Evolutionary conservation across 2,797 vertebrate species (phyloP).

Genomic region (Spondyliosoma cantharus): DNA sequence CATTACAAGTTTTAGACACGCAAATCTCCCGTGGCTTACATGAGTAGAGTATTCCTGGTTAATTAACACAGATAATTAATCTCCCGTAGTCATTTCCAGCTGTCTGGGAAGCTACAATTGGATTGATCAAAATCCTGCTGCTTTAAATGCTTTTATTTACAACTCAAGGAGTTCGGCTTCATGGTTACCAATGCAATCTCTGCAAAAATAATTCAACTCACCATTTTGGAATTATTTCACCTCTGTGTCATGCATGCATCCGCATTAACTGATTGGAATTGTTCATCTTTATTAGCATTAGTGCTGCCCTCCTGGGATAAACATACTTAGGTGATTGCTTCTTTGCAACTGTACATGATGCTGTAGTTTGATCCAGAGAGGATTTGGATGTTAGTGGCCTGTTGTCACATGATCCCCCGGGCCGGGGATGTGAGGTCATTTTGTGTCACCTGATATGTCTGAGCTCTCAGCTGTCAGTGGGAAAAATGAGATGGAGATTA

Average conservation of each 20-base stretch:
- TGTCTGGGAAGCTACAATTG: conserved; percentile 57
- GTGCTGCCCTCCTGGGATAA: conserved; percentile 64
- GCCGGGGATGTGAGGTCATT: conserved; percentile 62
- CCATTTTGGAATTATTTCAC: conserved; percentile 43
- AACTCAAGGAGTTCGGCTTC: conserved; percentile 40
- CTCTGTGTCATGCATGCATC: conserved; percentile 32
- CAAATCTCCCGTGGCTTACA: conserved; percentile 27
- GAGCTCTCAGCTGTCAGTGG: conserved; percentile 71
- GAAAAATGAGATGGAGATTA: conserved; percentile 71
- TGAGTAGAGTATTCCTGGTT: conserved; percentile 47
- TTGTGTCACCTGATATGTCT: conserved; percentile 74
- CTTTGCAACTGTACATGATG: conserved; percentile 66
- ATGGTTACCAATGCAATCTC: conserved; percentile 33
- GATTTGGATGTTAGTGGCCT: conserved; percentile 72
- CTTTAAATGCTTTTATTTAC: conserved; percentile 52
- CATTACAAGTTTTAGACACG: conserved; percentile 18
- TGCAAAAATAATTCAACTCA: conserved; percentile 56
- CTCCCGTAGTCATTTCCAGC: conserved; percentile 42
- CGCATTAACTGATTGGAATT: conserved; percentile 81
- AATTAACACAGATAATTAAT: conserved; percentile 74
- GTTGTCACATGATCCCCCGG: conserved; percentile 73
- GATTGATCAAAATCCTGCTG: conserved; percentile 57
- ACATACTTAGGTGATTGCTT: conserved; percentile 81
- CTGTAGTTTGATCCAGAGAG: conserved; percentile 73
- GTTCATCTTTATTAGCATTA: conserved; percentile 77